These are phyloP conservation scores for Oppia nitens DNA, from an alignment of 1,140 invertebrate genomes.

Conservation along the genomic window DNA sequence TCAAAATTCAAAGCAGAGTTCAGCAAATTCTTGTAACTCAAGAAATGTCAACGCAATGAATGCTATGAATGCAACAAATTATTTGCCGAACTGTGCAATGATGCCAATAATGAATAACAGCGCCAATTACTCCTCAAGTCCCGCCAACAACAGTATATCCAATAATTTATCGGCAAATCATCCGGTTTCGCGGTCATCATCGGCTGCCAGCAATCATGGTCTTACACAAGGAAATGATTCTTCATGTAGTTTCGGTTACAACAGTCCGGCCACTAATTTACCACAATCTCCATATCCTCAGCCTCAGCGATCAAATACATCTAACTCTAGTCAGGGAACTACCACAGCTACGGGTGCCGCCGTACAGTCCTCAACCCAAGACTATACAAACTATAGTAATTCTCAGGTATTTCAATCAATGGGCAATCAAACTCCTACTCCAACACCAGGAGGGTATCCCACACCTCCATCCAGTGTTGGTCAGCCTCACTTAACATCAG, in stretches of 20 bases:
- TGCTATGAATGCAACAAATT: neutral
- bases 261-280: constrained; percentile 7
- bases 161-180: constrained; percentile 1
- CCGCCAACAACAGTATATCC: neutral
- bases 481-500: constrained; percentile 1
- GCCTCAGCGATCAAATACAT: constrained; percentile 4
- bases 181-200: neutral
- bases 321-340: constrained; percentile 14
- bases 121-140: neutral
- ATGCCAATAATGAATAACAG: neutral
- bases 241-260: constrained; percentile 15
- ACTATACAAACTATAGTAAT: constrained; percentile 9
- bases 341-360: neutral
- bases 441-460: constrained; percentile 14
- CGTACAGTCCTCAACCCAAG: neutral
- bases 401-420: constrained; percentile 14
- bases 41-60: constrained; percentile 1
- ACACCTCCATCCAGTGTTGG: constrained; percentile 16
- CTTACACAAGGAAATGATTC: constrained; percentile 7
- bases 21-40: neutral
- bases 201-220: neutral
- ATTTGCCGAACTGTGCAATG: neutral
- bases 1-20: neutral
- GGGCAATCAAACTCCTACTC: constrained; percentile 1
- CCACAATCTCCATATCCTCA: constrained; percentile 11